Percentiles rank a stretch among this genome's conserved stretches.
These are phyloP conservation scores for Turritopsis dohrnii DNA, from an alignment of 30 jellyfish, hydroid and myxozoan genomes.

Conservation along the genomic window DNA sequence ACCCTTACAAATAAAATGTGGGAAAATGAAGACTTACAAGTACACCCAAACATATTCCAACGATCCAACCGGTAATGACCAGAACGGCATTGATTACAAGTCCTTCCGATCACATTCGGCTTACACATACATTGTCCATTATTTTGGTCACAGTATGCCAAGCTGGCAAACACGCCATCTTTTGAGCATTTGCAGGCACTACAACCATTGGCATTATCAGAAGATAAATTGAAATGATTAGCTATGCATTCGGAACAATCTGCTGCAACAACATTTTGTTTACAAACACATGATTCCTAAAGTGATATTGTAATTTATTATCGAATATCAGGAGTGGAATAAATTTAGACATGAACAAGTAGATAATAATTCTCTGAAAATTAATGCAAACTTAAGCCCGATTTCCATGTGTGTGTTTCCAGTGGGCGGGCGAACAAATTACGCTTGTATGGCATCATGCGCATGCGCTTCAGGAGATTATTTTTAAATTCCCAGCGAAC, in stretches of 20 bases:
- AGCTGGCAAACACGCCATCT: slow-evolving; percentile 64
- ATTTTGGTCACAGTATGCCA: slow-evolving; percentile 44
- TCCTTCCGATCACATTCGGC: slow-evolving; percentile 48
- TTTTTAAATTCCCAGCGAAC: too few relatives aligned
- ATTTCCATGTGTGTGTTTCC: too few relatives aligned
- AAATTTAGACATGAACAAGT: not conserved
- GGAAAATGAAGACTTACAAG: slow-evolving; percentile 57
- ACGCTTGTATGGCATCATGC: too few relatives aligned
- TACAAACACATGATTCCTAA: slow-evolving; percentile 39
- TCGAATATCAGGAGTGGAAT: not conserved
- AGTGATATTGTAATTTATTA: not conserved
- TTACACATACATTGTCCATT: slow-evolving; percentile 87
- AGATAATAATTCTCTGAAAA: too few relatives aligned
- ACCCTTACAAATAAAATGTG: not conserved
- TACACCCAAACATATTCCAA: slow-evolving; percentile 62
- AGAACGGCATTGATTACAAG: slow-evolving; percentile 55
- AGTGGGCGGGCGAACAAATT: too few relatives aligned
- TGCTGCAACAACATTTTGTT: slow-evolving; percentile 23
- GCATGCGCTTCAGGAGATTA: too few relatives aligned
- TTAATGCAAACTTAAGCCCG: too few relatives aligned
- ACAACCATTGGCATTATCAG: slow-evolving; percentile 52
- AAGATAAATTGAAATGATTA: slow-evolving; percentile 47
- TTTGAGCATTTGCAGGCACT: slow-evolving; percentile 66
- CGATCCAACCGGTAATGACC: slow-evolving; percentile 47
- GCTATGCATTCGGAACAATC: slow-evolving; percentile 29